Evolutionary conservation across 2,888 invertebrate genomes (phyloP).

Genomic region (Pasiphila rectangulata): DNA sequence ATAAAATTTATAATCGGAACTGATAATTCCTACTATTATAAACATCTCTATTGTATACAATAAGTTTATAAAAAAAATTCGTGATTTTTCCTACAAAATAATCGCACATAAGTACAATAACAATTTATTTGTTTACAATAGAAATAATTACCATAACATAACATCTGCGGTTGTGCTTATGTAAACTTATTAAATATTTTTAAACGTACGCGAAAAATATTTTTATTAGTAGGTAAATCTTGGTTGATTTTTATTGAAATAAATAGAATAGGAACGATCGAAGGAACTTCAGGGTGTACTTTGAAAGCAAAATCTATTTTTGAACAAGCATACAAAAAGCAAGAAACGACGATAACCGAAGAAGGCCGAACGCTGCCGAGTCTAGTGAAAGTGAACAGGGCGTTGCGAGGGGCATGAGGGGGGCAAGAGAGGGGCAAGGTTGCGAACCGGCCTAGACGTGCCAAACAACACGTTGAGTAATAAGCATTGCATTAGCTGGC

Average conservation of each 20-base stretch:
- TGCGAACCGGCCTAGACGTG: conserved; percentile 70
- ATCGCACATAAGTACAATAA: conserved; percentile 11
- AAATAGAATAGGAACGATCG: too few relatives aligned
- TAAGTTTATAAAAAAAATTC: too few relatives aligned
- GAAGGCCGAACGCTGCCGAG: conserved; percentile 51
- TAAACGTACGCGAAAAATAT: too few relatives aligned
- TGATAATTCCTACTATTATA: conserved; percentile 8
- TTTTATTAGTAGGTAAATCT: too few relatives aligned
- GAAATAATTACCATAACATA: too few relatives aligned
- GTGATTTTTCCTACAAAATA: conserved; percentile 15
- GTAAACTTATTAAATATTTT: too few relatives aligned
- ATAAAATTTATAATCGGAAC: conserved; percentile 14
- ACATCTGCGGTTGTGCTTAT: too few relatives aligned
- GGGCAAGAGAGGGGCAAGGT: conserved; percentile 60
- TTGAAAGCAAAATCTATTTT: conserved; percentile 26
- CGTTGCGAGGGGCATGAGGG: conserved; percentile 33
- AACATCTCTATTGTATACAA: conserved; percentile 23
- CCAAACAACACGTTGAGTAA: conserved; percentile 73
- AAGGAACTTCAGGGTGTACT: too few relatives aligned
- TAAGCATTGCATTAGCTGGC: conserved; percentile 65
- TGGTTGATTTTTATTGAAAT: too few relatives aligned
- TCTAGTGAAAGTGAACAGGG: conserved; percentile 68
- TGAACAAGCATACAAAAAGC: conserved; percentile 35
- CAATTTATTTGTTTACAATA: conserved; percentile 16
- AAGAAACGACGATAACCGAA: conserved; percentile 49